phyloP scores from a whole-genome alignment of 2,888 invertebrate species.

The Teleiodes luculella region DNA sequence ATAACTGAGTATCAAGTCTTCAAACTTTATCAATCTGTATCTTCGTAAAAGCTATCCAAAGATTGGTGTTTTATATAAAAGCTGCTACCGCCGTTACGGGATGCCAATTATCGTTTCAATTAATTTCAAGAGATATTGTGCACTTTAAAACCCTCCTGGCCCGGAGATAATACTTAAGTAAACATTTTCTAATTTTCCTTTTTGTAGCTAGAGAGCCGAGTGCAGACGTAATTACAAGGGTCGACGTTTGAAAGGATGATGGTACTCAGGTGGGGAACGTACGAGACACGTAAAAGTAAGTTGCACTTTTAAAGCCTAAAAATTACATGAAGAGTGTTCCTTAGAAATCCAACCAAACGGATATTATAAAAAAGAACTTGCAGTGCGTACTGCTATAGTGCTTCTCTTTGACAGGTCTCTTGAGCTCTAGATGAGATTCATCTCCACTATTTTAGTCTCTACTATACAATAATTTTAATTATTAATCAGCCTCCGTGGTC shows the following conservation, averaged over 20 bases:
- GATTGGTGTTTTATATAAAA: slow-evolving; percentile 2
- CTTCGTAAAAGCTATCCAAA: neutral
- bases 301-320: slow-evolving; percentile 29
- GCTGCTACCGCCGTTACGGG: neutral
- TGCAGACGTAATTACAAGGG: slow-evolving; percentile 30
- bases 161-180: slow-evolving; percentile 9
- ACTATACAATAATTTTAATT: no score
- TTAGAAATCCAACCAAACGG: neutral
- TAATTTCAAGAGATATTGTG: slow-evolving; percentile 10
- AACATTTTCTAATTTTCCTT: slow-evolving; percentile 13
- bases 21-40: no score
- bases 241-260: slow-evolving; percentile 48
- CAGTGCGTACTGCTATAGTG: slow-evolving; percentile 26
- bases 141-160: slow-evolving; percentile 8
- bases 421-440: neutral
- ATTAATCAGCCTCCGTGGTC: no score
- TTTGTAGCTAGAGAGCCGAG: slow-evolving; percentile 22
- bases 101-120: slow-evolving; percentile 5
- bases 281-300: slow-evolving; percentile 43
- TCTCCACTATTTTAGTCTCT: no score
- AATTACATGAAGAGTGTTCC: neutral
- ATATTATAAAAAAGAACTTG: neutral
- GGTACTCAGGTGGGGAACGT: slow-evolving; percentile 52
- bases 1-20: neutral
- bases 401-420: slow-evolving; percentile 9